Base-by-base conservation (phyloP, 2,113 vertebrate genomes). In the Xenopus borealis region DNA sequence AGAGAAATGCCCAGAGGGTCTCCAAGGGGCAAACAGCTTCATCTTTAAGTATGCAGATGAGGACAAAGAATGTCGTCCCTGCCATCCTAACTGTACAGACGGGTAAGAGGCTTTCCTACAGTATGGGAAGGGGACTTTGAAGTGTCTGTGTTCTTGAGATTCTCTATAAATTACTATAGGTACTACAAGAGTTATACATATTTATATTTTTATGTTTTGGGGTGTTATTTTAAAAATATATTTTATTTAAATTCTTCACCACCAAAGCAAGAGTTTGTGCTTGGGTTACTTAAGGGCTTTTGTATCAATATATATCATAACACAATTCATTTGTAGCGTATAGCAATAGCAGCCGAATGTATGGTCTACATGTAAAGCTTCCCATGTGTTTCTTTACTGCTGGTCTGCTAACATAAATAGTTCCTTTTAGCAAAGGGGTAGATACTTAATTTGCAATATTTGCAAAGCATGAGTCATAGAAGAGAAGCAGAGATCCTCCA, bases 21-120 rank as follows among this genome's bases (percentile, higher is more conserved):
- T 98, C 53, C 96, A 98, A 80, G 95, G 95, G 0, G 91, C 95
- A 69, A 94, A 92, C 86, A 95, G 97, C 81, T 98, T 99, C 84
- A 98, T 99, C 83, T 99, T 98, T 89, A 99, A 99, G 82, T 99
- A 96, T 0, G 94, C 96, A 0, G 95, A 99, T 80, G 94, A 93
- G 82, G 95, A 98, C 80, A 95, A 90, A 20, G 96, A 98, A 81
- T 99, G 97, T 72, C 95, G 94, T 12, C 97, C 96, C 0, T 99
- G 97, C 81, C 96, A 99, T 20, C 89, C 92, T 16, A 97, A 98
- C 90, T 99, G 97, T 85, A 98, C 95, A 52, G 95, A 97, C 79
- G 97, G 96, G 97, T 99, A 89, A 92, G 63, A 27, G 3, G 3
- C 30, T 50, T 50, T 65, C 17, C 4, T 55, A 7, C 17, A 18